Percentiles rank a stretch among this genome's conserved stretches.
phyloP scores from a whole-genome alignment of 2,888 invertebrate genomes.

The Miltochrista miniata region DNA sequence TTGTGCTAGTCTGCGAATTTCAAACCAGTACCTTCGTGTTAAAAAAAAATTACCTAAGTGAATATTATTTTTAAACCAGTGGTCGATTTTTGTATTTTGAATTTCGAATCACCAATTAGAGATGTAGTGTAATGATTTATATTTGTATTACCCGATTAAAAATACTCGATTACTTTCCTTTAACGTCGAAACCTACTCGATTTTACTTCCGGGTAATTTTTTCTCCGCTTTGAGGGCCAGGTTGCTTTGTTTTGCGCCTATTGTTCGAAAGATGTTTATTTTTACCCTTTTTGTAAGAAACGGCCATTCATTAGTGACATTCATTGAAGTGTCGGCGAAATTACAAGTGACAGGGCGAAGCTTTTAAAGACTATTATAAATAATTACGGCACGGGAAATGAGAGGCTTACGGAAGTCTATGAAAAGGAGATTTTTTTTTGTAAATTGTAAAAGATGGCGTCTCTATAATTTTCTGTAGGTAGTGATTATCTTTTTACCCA shows the following conservation, averaged over 20 bases:
- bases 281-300: slow-evolving; percentile 40
- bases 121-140: too few species aligned
- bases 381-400: slow-evolving; percentile 4
- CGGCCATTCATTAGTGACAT: slow-evolving; percentile 40
- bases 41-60: too few species aligned
- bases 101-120: too few species aligned
- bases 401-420: neutral
- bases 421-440: neutral
- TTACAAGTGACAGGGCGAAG: slow-evolving; percentile 28
- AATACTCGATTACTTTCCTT: slow-evolving; percentile 6
- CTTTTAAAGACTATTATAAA: slow-evolving; percentile 7
- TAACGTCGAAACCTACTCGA: slow-evolving; percentile 3
- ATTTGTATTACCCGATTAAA: too few species aligned
- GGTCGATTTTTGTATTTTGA: neutral
- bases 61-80: neutral
- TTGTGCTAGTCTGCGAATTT: slow-evolving; percentile 10
- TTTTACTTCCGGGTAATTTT: slow-evolving; percentile 13
- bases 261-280: slow-evolving; percentile 42
- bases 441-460: neutral
- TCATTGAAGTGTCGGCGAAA: slow-evolving; percentile 21
- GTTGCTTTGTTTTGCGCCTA: slow-evolving; percentile 38
- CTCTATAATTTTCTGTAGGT: neutral
- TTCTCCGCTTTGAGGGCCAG: slow-evolving; percentile 32
- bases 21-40: slow-evolving; percentile 2
- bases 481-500: neutral